A percentile compares a stretch with the other conserved stretches of the same genome.
phyloP scores from a whole-genome alignment of 2,113 vertebrate genomes.

The Nymphicus hollandicus region DNA sequence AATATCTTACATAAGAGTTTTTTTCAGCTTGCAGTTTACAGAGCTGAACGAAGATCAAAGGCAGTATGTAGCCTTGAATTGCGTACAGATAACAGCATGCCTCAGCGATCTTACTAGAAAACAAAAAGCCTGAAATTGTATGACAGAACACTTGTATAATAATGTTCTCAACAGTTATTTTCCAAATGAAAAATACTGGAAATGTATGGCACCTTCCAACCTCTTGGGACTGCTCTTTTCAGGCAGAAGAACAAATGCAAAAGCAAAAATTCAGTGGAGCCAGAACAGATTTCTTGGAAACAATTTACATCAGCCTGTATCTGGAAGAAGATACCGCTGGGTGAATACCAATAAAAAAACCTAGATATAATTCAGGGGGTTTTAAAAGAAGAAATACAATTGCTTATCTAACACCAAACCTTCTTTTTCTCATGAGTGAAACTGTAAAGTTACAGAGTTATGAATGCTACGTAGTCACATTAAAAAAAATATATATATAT shows the following conservation, averaged over 20 bases:
- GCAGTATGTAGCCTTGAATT: not conserved
- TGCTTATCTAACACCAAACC: not conserved
- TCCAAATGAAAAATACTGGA: not conserved
- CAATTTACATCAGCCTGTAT: not conserved
- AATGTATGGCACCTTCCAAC: not conserved
- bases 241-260: not conserved
- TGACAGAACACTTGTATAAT: not conserved
- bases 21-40: not conserved
- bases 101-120: not conserved
- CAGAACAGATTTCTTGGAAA: not conserved
- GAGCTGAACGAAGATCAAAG: not conserved
- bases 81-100: not conserved
- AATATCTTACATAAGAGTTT: not conserved
- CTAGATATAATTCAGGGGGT: not conserved
- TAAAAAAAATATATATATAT: not conserved
- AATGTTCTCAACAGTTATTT: not conserved
- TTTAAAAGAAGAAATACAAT: not conserved
- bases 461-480: not conserved
- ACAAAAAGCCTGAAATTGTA: not conserved
- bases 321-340: not conserved
- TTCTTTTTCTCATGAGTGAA: not conserved
- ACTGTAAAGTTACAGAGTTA: not conserved
- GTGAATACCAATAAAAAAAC: not conserved
- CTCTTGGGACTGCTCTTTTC: not conserved
- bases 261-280: not conserved